Base-by-base conservation (phyloP, 2,797 vertebrate species). In the Aquila chrysaetos region DNA sequence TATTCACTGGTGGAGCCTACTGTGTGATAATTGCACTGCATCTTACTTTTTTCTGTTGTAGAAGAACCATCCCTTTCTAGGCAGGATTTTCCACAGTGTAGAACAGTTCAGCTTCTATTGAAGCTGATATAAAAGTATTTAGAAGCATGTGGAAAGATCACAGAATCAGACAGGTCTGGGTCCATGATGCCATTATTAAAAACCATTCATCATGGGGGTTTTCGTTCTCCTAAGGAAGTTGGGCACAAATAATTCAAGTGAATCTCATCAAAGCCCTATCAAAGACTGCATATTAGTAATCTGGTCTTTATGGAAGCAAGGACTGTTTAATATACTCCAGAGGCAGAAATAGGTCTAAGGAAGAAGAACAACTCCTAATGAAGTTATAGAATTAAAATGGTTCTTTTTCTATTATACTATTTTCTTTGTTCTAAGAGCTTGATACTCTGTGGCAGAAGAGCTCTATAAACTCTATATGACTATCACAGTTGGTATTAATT, bases 111-210 rank as follows among this genome's bases (percentile, higher is more conserved):
- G 31, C 35, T 76, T 72, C 20, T n/a, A 5, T 18, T 65, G 57
- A 87, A 86, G 64, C 48, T 91, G 48, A 35, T 74, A 25, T 18
- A 31, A 44, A 73, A 90, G 30, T 31, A 4, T 75, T 90, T 35
- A 63, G 31, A 77, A 85, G 49, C 43, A 46, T 76, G 39, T 54
- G n/a, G 63, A 74, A 85, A 75, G 69, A 85, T 88, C 30, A 51
- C 44, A 79, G 72, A 44, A 88, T 57, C 49, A 59, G 53, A 14
- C 61, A 65, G 64, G 59, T 79, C 63, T 78, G 63, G 7, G 2
- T 69, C 43, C 57, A 59, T 73, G 41, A 74, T 92, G 73, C 33
- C 56, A 33, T 97, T 96, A 92, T 96, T 98, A 95, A 97, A 95
- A 96, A 86, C 1, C 46, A 93, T 94, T 94, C 61, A 92, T 97